Percentiles rank a stretch among this genome's conserved stretches.
These are phyloP conservation scores for Porites australiensis DNA, from an alignment of 64 coral and sea anemone genomes.

Conservation along the genomic window DNA sequence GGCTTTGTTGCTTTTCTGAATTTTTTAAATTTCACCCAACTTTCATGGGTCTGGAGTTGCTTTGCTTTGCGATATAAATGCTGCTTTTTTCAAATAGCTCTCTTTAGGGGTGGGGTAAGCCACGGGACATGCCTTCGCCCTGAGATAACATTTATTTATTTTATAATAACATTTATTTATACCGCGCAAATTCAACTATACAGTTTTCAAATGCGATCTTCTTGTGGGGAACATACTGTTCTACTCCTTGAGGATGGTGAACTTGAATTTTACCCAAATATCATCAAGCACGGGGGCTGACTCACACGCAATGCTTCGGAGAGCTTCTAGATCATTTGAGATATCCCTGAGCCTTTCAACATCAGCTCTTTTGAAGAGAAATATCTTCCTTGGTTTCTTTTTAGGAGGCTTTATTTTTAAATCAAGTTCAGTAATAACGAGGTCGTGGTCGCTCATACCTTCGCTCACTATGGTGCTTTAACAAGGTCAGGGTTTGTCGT, in stretches of 20 bases:
- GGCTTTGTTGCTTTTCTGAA: conserved; percentile 43
- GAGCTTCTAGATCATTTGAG: background rate
- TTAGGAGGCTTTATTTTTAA: conserved; percentile 43
- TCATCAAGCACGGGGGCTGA: background rate
- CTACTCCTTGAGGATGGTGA: background rate
- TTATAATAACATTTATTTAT: too few relatives aligned
- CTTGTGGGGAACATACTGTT: conserved; percentile 9
- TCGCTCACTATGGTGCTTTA: conserved; percentile 4
- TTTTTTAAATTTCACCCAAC: conserved; percentile 51
- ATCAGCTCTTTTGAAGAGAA: conserved; percentile 47
- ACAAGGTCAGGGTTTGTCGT: conserved; percentile 30
- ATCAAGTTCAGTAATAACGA: conserved; percentile 40
- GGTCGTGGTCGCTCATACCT: conserved; percentile 65
- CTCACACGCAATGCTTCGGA: background rate
- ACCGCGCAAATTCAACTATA: too few relatives aligned
- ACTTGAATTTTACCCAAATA: conserved; percentile 10
- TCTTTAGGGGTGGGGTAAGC: conserved; percentile 37
- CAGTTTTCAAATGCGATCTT: too few relatives aligned
- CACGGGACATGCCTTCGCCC: conserved; percentile 29
- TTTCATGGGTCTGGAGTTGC: too few relatives aligned
- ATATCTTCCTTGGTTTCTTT: conserved; percentile 41
- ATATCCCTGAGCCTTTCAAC: background rate
- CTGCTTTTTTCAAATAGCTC: conserved; percentile 37
- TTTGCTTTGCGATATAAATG: too few relatives aligned
- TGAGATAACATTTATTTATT: too few relatives aligned